Evolutionary conservation across 2,797 vertebrate genomes (phyloP).

Genomic region (Tokudaia tokunoshimensis): DNA sequence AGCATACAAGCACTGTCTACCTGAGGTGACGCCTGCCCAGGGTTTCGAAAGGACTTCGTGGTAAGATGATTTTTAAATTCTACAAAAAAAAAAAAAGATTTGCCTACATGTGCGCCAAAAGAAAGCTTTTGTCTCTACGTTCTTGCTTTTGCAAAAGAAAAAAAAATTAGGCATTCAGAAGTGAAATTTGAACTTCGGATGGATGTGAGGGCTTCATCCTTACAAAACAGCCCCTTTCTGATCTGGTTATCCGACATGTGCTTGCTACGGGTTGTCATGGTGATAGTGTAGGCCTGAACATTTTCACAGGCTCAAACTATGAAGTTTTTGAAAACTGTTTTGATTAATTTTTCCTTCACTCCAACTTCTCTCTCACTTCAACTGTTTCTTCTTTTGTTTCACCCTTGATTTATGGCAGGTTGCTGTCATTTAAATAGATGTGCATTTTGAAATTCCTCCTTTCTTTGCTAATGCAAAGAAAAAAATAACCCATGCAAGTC

Average conservation of each 20-base stretch:
- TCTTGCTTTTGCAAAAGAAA: conserved; percentile 40
- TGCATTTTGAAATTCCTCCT: conserved; percentile 88
- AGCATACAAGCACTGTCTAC: conserved; percentile 33
- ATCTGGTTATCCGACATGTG: conserved; percentile 87
- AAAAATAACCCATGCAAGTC: conserved; percentile 92
- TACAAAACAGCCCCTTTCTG: conserved; percentile 87
- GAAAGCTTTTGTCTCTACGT: conserved; percentile 6
- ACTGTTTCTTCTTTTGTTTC: conserved; percentile 89
- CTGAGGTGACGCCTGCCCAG: conserved; percentile 54
- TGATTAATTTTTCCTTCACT: conserved; percentile 89
- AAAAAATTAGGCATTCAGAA: conserved; percentile 66
- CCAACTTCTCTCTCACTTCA: conserved; percentile 88
- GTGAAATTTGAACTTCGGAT: conserved; percentile 75
- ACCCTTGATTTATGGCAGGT: conserved; percentile 91
- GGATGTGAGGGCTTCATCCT: conserved; percentile 83
- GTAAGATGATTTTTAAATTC: conserved; percentile 51
- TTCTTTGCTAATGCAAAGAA: conserved; percentile 90
- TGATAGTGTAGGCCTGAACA: conserved; percentile 86
- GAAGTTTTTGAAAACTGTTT: conserved; percentile 90
- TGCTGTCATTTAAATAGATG: conserved; percentile 90
- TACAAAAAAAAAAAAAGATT: not conserved
- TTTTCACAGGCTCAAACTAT: conserved; percentile 88
- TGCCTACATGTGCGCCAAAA: conserved; percentile 3
- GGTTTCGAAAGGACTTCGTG: conserved; percentile 53
- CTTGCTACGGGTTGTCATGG: conserved; percentile 89